Base-by-base conservation (phyloP, 1,140 invertebrate species). In the Cydia amplana region DNA sequence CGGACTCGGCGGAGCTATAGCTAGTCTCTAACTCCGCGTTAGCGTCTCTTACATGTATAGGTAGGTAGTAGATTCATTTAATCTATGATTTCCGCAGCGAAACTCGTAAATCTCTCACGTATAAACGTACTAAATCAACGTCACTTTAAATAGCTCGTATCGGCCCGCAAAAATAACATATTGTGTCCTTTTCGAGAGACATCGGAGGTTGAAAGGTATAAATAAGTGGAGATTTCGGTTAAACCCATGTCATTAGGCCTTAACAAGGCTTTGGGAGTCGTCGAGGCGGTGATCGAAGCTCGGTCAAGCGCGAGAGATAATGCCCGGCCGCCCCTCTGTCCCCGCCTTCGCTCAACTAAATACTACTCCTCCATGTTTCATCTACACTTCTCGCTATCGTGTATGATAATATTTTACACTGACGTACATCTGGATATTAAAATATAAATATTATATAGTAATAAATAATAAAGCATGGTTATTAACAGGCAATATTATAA, bases 231-330 rank as follows among this genome's bases (percentile, higher is more conserved):
- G 78, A 83, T 83, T 84, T 84, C 79, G 81, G 78, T 86, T 87
- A 83, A 86, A 85, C 82, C 84, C 83, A 82, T 85, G 81, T 89
- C 87, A 90, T 89, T 91, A 88, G 83, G 85, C 83, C 82, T 83
- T 88, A 88, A 89, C 88, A 91, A 90, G 87, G 83, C 87, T 87
- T 88, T 87, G 75, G 83, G 78, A 83, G 79, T 83, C 84, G 83
- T 76, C 80, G 82, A 87, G 80, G 78, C 85, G 81, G 84, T 83
- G 86, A 90, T 90, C 85, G 84, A 86, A 87, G 87, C 83, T 85
- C 87, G 86, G 86, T 90, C 89, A 89, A 89, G 85, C 85, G 88
- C 82, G 79, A 90, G 87, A 91, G 89, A 90, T 91, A 91, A 89
- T 85, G 78, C 83, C 78, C n/a, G 64, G 63, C 60, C 63, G 74